phyloP scores from a whole-genome alignment of 2,113 vertebrate species.

The Oncorhynchus clarkii region DNA sequence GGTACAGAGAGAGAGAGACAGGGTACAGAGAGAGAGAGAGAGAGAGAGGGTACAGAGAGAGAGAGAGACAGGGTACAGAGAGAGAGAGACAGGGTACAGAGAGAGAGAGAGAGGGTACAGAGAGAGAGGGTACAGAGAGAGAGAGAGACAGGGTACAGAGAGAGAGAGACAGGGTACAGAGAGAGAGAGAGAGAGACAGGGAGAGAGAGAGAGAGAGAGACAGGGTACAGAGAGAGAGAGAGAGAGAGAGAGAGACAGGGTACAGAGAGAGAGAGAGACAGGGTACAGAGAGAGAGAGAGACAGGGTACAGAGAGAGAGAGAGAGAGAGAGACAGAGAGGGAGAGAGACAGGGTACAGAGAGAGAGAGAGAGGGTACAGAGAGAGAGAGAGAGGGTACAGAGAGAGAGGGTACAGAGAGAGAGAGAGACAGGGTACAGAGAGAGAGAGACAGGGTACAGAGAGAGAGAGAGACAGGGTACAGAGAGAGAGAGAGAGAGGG shows the following conservation, averaged over 20 bases:
- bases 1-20: conserved; percentile 8
- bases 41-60: not conserved
- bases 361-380: not conserved
- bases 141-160: conserved; percentile 3
- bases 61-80: not conserved
- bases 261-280: not conserved
- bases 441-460: not conserved
- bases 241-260: conserved; percentile 6
- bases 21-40: too few species aligned
- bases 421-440: conserved; percentile 3
- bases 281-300: not conserved
- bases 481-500: not conserved
- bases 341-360: not conserved
- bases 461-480: not conserved
- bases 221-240: not conserved
- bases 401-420: not conserved
- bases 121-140: not conserved
- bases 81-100: too few species aligned
- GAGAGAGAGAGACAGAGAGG: not conserved
- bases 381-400: not conserved
- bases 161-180: not conserved
- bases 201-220: not conserved
- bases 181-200: not conserved
- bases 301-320: conserved; percentile 9
- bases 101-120: not conserved